A percentile compares a stretch with the other conserved stretches of the same genome.
phyloP scores from a whole-genome alignment of 2,797 vertebrate genomes.

The Brachymystax lenok region DNA sequence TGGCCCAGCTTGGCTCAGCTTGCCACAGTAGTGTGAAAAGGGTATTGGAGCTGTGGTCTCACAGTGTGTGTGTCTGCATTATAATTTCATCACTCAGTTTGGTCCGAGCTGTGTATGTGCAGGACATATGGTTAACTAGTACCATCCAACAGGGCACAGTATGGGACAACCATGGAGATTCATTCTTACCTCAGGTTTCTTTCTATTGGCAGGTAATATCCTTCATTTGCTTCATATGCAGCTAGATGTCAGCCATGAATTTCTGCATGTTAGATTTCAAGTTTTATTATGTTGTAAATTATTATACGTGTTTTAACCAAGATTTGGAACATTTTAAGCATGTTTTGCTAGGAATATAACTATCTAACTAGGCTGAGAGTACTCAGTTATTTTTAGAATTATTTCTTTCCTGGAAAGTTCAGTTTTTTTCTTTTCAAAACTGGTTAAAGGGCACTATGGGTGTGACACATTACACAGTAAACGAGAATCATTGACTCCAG shows the following conservation, averaged over 20 bases:
- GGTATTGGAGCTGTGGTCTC: not conserved
- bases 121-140: conserved; percentile 9
- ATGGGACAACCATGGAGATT: conserved; percentile 51
- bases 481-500: too few species aligned
- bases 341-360: too few species aligned
- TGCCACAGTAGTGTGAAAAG: not conserved
- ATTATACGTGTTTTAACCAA: not conserved
- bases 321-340: too few species aligned
- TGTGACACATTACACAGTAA: too few species aligned
- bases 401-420: too few species aligned
- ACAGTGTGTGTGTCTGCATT: conserved; percentile 11
- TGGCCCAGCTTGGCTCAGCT: not conserved
- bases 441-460: too few species aligned
- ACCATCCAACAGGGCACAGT: conserved; percentile 29
- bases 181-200: conserved; percentile 45
- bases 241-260: not conserved
- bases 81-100: not conserved
- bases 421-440: too few species aligned
- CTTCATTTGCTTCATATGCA: conserved; percentile 1
- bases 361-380: too few species aligned
- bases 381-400: too few species aligned
- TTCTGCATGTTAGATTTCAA: not conserved
- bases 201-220: conserved; percentile 73
- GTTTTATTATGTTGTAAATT: not conserved
- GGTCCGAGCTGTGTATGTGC: not conserved